These are phyloP conservation scores for Glomeris marginata DNA, from an alignment of 2,888 invertebrate species.

Conservation along the genomic window DNA sequence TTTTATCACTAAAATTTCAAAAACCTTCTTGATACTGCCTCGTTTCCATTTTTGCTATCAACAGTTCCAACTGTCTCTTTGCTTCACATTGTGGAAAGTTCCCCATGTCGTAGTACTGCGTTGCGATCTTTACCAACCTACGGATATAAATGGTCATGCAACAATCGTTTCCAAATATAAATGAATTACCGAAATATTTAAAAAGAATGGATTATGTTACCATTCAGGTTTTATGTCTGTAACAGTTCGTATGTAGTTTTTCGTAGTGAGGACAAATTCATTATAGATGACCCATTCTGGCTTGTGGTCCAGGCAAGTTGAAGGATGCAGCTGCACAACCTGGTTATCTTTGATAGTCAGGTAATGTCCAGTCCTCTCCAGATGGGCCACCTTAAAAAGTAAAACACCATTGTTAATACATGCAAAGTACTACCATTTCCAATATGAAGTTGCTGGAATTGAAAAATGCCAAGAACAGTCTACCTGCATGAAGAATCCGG, in stretches of 20 bases:
- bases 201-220: conserved; percentile 40
- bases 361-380: conserved; percentile 96
- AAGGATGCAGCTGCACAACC: conserved; percentile 95
- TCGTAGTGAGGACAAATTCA: conserved; percentile 98
- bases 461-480: conserved; percentile 18
- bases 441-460: not conserved
- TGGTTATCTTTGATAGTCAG: conserved; percentile 99
- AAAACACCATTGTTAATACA: not conserved
- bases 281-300: conserved; percentile 99
- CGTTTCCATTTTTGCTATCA: conserved; percentile 73
- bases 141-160: conserved; percentile 1
- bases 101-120: conserved; percentile 94
- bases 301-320: conserved; percentile 97
- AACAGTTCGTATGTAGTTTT: conserved; percentile 97
- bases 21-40: conserved; percentile 79
- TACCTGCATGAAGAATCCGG: conserved; percentile 99
- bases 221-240: conserved; percentile 84
- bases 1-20: conserved; percentile 35
- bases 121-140: conserved; percentile 68
- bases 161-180: not conserved
- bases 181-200: conserved; percentile 10
- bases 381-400: conserved; percentile 60
- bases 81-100: conserved; percentile 99
- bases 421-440: not conserved
- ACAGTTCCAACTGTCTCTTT: conserved; percentile 71